phyloP scores from a whole-genome alignment of 2,888 invertebrate genomes.

The Gryllus longicercus region DNA sequence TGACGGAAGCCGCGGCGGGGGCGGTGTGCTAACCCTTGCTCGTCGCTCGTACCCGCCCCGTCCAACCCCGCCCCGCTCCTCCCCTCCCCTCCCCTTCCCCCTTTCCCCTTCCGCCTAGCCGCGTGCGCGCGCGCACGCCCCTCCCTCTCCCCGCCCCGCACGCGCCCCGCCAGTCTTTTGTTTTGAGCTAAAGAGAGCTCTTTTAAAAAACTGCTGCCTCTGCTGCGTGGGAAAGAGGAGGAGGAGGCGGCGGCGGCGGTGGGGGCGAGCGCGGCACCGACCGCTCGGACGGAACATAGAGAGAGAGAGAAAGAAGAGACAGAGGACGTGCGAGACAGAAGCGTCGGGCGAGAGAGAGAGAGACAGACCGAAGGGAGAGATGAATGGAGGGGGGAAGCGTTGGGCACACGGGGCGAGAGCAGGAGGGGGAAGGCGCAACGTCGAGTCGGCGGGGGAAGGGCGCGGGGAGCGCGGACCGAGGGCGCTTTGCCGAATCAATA shows the following conservation, averaged over 20 bases:
- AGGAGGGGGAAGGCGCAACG: neutral
- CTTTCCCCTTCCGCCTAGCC: neutral
- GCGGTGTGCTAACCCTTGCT: neutral
- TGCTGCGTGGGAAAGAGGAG: neutral
- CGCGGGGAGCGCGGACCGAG: neutral
- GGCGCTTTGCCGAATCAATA: neutral
- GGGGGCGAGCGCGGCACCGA: neutral
- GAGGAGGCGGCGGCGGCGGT: neutral
- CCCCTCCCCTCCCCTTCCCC: neutral
- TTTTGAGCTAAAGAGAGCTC: conserved; percentile 17
- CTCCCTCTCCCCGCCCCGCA: neutral
- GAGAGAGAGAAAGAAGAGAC: neutral
- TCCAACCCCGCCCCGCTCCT: neutral
- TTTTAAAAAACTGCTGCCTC: neutral
- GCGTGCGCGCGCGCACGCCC: neutral
- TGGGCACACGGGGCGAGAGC: neutral
- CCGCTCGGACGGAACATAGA: neutral
- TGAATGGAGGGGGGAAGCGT: too few species aligned
- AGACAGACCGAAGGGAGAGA: neutral
- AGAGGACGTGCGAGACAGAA: neutral
- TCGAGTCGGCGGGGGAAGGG: neutral
- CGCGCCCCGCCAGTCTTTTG: neutral
- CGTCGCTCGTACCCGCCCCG: neutral
- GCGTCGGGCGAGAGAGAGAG: neutral
- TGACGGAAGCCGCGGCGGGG: neutral